Evolutionary conservation across 2,113 vertebrate genomes (phyloP).

Genomic region (Melanocharis versteri): DNA sequence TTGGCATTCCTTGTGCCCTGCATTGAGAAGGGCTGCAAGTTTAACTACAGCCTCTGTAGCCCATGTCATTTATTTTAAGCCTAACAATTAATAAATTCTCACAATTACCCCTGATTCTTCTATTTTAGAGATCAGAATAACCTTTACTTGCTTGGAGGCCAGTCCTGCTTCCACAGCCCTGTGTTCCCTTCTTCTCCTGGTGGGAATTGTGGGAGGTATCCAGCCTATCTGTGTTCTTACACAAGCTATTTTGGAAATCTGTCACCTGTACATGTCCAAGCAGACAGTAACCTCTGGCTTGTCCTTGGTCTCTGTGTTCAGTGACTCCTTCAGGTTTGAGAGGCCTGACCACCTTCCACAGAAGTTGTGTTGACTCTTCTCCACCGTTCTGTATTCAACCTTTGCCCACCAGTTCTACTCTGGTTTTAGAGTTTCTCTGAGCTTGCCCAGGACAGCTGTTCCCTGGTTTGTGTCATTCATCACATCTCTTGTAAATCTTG

Average conservation of each 20-base stretch:
- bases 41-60: background rate
- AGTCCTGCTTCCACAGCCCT: background rate
- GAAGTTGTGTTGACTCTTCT: background rate
- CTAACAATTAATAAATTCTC: background rate
- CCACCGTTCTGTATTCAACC: background rate
- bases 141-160: background rate
- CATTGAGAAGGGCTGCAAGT: background rate
- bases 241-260: background rate
- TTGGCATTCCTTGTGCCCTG: background rate
- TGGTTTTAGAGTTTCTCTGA: background rate
- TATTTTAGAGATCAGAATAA: background rate
- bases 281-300: background rate
- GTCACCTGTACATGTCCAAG: background rate
- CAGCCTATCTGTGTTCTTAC: background rate
- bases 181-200: background rate
- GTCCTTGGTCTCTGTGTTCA: background rate
- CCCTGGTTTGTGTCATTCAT: background rate
- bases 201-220: background rate
- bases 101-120: background rate
- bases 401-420: background rate
- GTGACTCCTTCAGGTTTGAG: background rate
- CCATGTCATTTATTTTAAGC: background rate
- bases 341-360: background rate
- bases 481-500: background rate
- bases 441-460: background rate